Evolutionary conservation across 2,888 invertebrate species (phyloP), one percentile per base, ranked within the genome.

Genomic region (Ariolimax columbianus): DNA sequence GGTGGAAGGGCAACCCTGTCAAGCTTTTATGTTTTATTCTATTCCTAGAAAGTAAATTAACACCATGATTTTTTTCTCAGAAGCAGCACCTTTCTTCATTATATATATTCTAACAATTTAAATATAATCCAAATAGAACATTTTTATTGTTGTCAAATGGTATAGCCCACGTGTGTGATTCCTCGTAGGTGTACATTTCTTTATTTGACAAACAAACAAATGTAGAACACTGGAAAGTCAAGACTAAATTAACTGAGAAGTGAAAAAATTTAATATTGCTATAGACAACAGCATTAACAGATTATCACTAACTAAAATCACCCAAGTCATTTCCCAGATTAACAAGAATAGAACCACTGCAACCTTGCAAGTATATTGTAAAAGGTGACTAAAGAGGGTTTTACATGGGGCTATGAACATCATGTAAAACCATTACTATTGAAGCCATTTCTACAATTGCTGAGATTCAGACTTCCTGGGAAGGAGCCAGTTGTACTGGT

Each of bases 1-100:
- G 77, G 77, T 77, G 77, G 59, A 77, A 59, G 77, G 38, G 38
- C 36, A 36, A n/a, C 33, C 33, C 3, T 19, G 11, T 73, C 43
- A 77, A 59, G 36, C 38, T 38, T 55, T 55, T 77, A 36, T 55
- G 33, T 77, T 51, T 36, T 70, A 38, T 19, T 63, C 30, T 30
- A 63, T 63, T 70, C 23, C 70, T 70, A 70, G 19, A 70, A 17
- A 72, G 6, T 72, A 26, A 72, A 72, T 72, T 72, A 72, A 40
- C 38, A 40, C 72, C 63, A 7, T 72, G 26, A 26, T 40, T 72
- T 72, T 66, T 72, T 72, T 72, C 72, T 72, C 40, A 26, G 72
- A 38, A 23, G 72, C 23, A 26, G 72, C 72, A 72, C 23, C 72
- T 40, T 68, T 68, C 30, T 72, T 72, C 40, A 40, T 72, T 4